phyloP scores from a whole-genome alignment of 1,140 invertebrate species.

The Drosophila kurseongensis region DNA sequence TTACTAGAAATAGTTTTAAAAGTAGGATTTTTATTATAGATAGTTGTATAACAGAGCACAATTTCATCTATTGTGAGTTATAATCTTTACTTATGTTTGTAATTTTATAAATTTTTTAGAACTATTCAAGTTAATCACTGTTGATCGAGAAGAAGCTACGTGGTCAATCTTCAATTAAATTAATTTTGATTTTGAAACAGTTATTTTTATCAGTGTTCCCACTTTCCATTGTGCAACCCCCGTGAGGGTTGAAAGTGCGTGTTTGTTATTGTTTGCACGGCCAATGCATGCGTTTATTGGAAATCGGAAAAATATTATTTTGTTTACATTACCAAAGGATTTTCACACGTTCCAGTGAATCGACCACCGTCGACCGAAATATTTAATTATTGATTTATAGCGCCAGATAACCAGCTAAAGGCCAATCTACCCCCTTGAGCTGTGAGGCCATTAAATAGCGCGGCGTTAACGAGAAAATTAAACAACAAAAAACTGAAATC shows the following conservation, averaged over 20 bases:
- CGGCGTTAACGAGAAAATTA: conserved; percentile 68
- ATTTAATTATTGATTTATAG: conserved; percentile 80
- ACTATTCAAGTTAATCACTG: too few relatives aligned
- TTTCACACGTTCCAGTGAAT: conserved; percentile 70
- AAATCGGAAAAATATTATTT: conserved; percentile 71
- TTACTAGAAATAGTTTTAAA: too few relatives aligned
- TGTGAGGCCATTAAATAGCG: conserved; percentile 58
- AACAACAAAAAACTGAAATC: conserved; percentile 41
- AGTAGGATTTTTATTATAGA: too few relatives aligned
- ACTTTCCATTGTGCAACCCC: background rate
- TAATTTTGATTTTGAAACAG: background rate
- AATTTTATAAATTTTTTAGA: too few relatives aligned
- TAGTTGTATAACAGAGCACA: too few relatives aligned
- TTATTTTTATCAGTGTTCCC: conserved; percentile 11
- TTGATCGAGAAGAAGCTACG: too few relatives aligned
- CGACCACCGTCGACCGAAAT: conserved; percentile 42
- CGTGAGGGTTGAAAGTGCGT: conserved; percentile 18
- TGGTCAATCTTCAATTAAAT: too few relatives aligned
- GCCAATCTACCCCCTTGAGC: conserved; percentile 14
- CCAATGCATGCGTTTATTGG: conserved; percentile 54
- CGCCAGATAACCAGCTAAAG: conserved; percentile 24
- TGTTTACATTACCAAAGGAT: conserved; percentile 75
- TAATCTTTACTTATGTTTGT: too few relatives aligned
- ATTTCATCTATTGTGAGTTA: too few relatives aligned
- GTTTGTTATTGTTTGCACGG: conserved; percentile 57